These are phyloP conservation scores for Ditylenchus weischeri DNA, from an alignment of 2,888 invertebrate genomes.

Conservation along the genomic window DNA sequence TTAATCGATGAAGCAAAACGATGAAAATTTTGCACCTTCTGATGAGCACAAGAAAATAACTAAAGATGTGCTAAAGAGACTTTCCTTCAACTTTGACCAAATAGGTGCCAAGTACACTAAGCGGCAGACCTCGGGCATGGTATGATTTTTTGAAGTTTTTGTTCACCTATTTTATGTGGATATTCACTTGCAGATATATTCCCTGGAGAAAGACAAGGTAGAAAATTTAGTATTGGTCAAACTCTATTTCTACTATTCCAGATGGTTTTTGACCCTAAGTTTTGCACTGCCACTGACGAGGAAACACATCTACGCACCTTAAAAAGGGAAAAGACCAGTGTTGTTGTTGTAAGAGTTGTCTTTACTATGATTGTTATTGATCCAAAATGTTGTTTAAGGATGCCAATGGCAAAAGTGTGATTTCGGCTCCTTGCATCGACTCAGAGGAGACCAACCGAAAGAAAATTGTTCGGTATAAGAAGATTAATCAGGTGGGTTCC, in stretches of 20 bases:
- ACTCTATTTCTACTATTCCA: neutral
- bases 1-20: no score
- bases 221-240: no score
- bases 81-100: slow-evolving; percentile 5
- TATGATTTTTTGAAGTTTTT: neutral
- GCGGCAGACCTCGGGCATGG: neutral
- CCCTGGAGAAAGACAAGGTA: no score
- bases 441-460: neutral
- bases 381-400: neutral
- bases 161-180: no score
- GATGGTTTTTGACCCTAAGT: slow-evolving; percentile 7
- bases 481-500: neutral
- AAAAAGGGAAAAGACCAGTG: neutral
- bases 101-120: slow-evolving; percentile 4
- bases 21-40: neutral
- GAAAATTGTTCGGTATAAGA: neutral
- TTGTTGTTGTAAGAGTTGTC: no score
- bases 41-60: neutral
- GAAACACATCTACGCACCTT: slow-evolving; percentile 6
- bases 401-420: neutral
- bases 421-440: neutral
- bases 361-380: no score
- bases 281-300: slow-evolving; percentile 1
- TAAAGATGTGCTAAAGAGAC: neutral
- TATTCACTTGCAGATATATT: no score